phyloP scores from a whole-genome alignment of 2,113 vertebrate species.

The Acanthisitta chloris region DNA sequence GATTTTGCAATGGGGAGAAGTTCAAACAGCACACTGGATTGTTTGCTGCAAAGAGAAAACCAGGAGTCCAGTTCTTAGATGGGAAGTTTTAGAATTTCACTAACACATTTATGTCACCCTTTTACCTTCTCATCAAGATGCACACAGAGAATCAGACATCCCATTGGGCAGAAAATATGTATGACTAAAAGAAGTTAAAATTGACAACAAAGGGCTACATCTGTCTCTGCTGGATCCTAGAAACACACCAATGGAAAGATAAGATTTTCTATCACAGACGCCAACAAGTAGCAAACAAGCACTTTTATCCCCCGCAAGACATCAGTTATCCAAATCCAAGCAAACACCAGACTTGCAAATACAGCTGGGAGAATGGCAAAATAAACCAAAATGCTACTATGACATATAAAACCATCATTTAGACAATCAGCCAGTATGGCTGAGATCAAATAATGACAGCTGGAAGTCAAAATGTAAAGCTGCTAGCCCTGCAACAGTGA shows the following conservation, averaged over 20 bases:
- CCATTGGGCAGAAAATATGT: neutral
- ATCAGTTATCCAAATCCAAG: constrained; percentile 42
- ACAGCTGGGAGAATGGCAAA: constrained; percentile 32
- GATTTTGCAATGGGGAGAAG: neutral
- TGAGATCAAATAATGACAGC: constrained; percentile 18
- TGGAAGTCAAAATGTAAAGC: constrained; percentile 26
- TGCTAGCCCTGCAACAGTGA: neutral
- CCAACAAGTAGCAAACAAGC: constrained; percentile 42
- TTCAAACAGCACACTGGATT: neutral
- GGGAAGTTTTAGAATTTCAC: neutral
- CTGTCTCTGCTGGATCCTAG: neutral
- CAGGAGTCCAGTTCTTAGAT: neutral
- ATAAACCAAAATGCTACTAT: constrained; percentile 30
- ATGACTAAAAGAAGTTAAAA: neutral
- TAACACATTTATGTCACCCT: neutral
- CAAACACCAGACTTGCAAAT: constrained; percentile 38
- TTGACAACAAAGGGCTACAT: neutral
- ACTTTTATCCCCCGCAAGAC: neutral
- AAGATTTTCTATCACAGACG: constrained; percentile 2
- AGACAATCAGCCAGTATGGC: neutral
- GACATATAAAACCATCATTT: constrained; percentile 11
- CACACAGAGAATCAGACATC: neutral
- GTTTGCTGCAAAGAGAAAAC: neutral
- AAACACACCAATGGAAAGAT: constrained; percentile 8
- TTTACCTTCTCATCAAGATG: constrained; percentile 23